Evolutionary conservation across 2,888 invertebrate genomes (phyloP).

Genomic region (Cataglyphis livida): DNA sequence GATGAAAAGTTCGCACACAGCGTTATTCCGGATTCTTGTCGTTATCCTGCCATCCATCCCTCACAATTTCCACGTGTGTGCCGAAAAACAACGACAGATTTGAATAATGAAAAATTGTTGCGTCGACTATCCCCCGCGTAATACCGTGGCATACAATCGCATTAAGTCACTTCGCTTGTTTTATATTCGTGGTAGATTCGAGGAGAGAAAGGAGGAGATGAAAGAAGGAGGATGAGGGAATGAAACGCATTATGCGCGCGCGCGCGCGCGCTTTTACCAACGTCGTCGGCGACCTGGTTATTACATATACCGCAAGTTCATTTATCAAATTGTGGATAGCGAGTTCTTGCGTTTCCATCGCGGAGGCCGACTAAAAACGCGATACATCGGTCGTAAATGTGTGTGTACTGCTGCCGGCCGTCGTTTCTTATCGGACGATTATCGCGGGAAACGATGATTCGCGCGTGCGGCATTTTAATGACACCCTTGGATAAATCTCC

Average conservation of each 20-base stretch:
- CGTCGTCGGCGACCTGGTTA: conserved; percentile 50
- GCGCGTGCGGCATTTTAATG: conserved; percentile 50
- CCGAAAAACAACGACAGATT: conserved; percentile 63
- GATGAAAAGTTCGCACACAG: conserved; percentile 58
- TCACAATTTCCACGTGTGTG: neutral
- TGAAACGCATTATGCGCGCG: conserved; percentile 42
- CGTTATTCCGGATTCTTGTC: conserved; percentile 60
- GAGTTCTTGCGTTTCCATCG: conserved; percentile 43
- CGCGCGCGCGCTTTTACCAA: conserved; percentile 39
- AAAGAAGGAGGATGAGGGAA: neutral
- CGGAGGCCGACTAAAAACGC: conserved; percentile 45
- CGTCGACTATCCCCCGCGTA: conserved; percentile 47
- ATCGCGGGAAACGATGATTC: conserved; percentile 49
- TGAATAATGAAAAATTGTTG: conserved; percentile 67
- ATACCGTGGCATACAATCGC: conserved; percentile 46
- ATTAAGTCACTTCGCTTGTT: conserved; percentile 49
- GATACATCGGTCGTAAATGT: conserved; percentile 41
- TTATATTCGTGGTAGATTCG: conserved; percentile 24
- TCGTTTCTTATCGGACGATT: conserved; percentile 51
- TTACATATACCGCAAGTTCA: conserved; percentile 50
- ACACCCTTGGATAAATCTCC: conserved; percentile 26
- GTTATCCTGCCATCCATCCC: conserved; percentile 38
- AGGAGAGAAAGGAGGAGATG: neutral
- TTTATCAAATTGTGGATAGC: conserved; percentile 55
- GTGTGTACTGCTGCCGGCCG: conserved; percentile 42